Evolutionary conservation across 1,140 invertebrate genomes (phyloP).

Genomic region (Papilio machaon): DNA sequence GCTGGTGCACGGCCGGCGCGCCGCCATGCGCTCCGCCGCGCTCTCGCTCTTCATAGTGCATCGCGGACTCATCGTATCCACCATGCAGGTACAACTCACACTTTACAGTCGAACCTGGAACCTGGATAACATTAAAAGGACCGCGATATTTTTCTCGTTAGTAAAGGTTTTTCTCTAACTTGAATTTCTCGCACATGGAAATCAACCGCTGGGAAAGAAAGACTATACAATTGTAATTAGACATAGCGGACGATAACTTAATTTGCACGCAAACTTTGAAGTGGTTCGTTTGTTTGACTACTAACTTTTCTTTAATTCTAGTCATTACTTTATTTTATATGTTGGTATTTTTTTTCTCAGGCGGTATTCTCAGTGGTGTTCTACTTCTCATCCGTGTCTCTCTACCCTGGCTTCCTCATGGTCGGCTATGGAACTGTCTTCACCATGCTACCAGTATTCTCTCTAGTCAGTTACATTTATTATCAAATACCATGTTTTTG

Average conservation of each 20-base stretch:
- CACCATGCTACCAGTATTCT: constrained; percentile 99
- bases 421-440: constrained; percentile 99
- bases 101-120: neutral
- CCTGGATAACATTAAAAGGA: no score
- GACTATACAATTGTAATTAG: no score
- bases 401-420: constrained; percentile 99
- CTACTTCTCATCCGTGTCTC: constrained; percentile 97
- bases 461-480: constrained; percentile 80
- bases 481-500: neutral
- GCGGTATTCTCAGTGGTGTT: constrained; percentile 99
- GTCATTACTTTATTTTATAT: no score
- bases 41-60: constrained; percentile 99
- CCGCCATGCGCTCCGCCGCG: constrained; percentile 97
- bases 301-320: no score
- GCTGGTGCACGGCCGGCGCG: constrained; percentile 97
- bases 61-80: constrained; percentile 98
- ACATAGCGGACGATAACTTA: no score
- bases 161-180: no score
- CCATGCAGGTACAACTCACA: constrained; percentile 92
- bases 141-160: no score
- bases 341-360: constrained; percentile 53
- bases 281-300: no score
- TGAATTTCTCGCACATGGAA: no score
- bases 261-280: no score
- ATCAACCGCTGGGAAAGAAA: no score